Evolutionary conservation across 1,140 invertebrate species (phyloP).

Genomic region (Drosophila novamexicana): DNA sequence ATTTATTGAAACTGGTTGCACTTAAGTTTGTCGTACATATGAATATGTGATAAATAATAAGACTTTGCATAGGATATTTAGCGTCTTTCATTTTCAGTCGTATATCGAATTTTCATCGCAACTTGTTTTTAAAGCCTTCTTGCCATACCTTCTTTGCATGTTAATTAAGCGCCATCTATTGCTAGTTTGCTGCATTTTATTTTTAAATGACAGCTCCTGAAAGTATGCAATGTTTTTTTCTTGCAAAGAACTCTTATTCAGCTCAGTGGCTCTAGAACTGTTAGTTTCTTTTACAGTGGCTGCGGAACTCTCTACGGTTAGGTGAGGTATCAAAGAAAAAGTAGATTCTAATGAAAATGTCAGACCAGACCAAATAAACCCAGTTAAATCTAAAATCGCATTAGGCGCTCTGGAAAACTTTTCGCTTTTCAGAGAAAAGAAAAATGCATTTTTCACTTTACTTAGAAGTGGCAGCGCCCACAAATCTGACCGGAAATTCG

Average conservation of each 20-base stretch:
- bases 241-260: too few species aligned
- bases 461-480: slow-evolving; percentile 2
- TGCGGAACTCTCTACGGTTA: not conserved
- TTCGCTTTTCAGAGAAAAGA: slow-evolving; percentile 11
- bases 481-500: slow-evolving; percentile 51
- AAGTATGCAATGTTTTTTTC: slow-evolving; percentile 41
- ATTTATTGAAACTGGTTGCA: not conserved
- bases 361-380: slow-evolving; percentile 1
- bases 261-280: slow-evolving; percentile 11
- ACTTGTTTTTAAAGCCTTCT: not conserved
- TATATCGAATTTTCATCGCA: not conserved
- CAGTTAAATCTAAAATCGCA: slow-evolving; percentile 17
- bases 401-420: slow-evolving; percentile 15
- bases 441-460: slow-evolving; percentile 15
- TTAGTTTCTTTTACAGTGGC: not conserved
- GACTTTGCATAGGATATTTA: not conserved
- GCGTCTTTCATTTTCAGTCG: not conserved
- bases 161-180: slow-evolving; percentile 14
- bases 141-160: not conserved
- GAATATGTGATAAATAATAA: slow-evolving; percentile 3
- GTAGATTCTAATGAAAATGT: not conserved
- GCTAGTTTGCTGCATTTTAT: not conserved
- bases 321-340: not conserved
- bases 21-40: too few species aligned
- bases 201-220: not conserved